These are phyloP conservation scores for Margaritifera margaritifera DNA, from an alignment of 2,888 invertebrate species.

Conservation along the genomic window DNA sequence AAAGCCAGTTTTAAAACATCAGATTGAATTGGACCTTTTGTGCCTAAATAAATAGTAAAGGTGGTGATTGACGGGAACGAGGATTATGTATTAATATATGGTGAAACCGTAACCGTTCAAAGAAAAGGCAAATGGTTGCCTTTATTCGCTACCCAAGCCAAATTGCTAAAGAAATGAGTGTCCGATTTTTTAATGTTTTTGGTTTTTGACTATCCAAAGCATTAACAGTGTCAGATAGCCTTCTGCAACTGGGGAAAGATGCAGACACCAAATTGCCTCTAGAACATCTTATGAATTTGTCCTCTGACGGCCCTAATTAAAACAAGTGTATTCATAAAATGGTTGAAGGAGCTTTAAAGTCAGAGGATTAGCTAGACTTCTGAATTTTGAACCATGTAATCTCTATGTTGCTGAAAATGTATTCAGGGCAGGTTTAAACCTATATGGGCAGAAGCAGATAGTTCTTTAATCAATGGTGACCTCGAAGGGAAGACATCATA, in stretches of 20 bases:
- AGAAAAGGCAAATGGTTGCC: slow-evolving; percentile 15
- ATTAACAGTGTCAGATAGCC: slow-evolving; percentile 4
- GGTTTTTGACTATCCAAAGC: slow-evolving; percentile 9
- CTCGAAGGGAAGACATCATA: slow-evolving; percentile 10
- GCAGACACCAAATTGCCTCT: slow-evolving; percentile 8
- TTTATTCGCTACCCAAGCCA: slow-evolving; percentile 11
- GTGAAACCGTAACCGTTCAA: slow-evolving; percentile 16
- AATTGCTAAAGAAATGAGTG: slow-evolving; percentile 12
- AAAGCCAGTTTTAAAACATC: background rate
- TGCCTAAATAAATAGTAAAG: slow-evolving; percentile 16
- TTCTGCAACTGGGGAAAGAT: background rate
- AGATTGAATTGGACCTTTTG: slow-evolving; percentile 9
- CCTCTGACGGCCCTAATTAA: slow-evolving; percentile 19
- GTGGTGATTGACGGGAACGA: slow-evolving; percentile 15
- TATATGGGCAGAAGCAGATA: slow-evolving; percentile 9
- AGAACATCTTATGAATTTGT: slow-evolving; percentile 15
- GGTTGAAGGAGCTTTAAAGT: slow-evolving; percentile 11
- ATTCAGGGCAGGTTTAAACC: slow-evolving; percentile 18
- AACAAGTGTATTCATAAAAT: slow-evolving; percentile 16
- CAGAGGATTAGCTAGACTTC: slow-evolving; percentile 1
- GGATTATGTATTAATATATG: slow-evolving; percentile 15
- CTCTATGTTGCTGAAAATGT: slow-evolving; percentile 20
- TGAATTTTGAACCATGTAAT: slow-evolving; percentile 9
- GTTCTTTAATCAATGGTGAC: slow-evolving; percentile 16
- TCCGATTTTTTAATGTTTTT: slow-evolving; percentile 15